Evolutionary conservation across 1,140 invertebrate genomes (phyloP), one percentile per base, ranked within the genome.

Genomic region (Papilio polyxenes): DNA sequence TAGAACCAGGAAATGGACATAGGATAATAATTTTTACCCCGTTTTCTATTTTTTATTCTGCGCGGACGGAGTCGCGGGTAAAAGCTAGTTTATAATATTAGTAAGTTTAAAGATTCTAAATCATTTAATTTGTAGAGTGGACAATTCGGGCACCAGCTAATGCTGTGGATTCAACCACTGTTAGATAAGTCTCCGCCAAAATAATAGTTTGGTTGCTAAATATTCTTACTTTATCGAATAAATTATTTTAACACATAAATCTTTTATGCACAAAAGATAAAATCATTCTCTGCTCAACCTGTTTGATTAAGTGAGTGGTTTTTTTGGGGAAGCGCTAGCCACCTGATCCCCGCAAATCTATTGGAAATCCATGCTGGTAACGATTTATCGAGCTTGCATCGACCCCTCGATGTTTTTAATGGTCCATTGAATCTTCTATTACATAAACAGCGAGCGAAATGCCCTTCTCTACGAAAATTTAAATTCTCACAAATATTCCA

Each of bases 311-410:
- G 31, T 11, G 31, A 69, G 65, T 69, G 31, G 20, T 65, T 69
- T 69, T 69, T 69, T 69, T 69, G 3, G 65, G 53, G 11, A 69
- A 69, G 13, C 65, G 65, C 65, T 13, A 69, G 11, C 65, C 65
- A 69, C 65, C 65, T 69, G 65, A 69, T 69, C 65, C 65, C 65
- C 31, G 31, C 65, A 37, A 69, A 69, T 69, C 31, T 69, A 69
- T 69, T 37, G 65, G 65, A 69, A 69, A 69, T 69, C 65, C 65
- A 69, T 69, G 31, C 65, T 69, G 31, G 65, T 69, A 69, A 37
- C 65, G 65, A 69, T 69, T 69, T 69, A 69, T 69, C 65, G 65
- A 15, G 65, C 11, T 69, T 69, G 65, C 65, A 37, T 69, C 65
- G 65, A 17, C 3, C 65, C 31, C 23, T 15, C 65, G 1, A 69